Evolutionary conservation across 2,797 vertebrate genomes (phyloP).

Genomic region (Sebastes trivittatus): DNA sequence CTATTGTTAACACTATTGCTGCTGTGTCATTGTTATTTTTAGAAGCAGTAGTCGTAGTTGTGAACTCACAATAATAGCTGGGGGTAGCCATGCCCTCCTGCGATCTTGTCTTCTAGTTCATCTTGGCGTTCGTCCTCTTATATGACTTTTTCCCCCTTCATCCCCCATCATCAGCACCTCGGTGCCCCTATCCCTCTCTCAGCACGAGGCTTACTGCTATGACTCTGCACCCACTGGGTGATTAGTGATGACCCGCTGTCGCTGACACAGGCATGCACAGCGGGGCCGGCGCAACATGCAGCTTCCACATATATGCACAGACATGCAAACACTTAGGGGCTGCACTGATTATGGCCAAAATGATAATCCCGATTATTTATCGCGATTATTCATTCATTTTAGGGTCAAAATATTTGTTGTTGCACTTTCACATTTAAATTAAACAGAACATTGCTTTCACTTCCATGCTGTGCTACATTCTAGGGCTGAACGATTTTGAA

Average conservation of each 20-base stretch:
- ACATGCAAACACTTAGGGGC: background rate
- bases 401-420: too few species aligned
- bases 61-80: background rate
- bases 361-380: too few species aligned
- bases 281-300: constrained; percentile 4
- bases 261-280: constrained; percentile 56
- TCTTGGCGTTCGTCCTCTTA: constrained; percentile 29
- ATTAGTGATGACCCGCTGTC: constrained; percentile 76
- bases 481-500: too few species aligned
- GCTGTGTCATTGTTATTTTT: constrained; percentile 39
- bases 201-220: constrained; percentile 37
- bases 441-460: too few species aligned
- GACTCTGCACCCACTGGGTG: constrained; percentile 67
- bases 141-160: constrained; percentile 31
- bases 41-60: constrained; percentile 7
- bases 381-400: too few species aligned
- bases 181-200: constrained; percentile 36
- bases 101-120: constrained; percentile 20
- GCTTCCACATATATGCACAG: background rate
- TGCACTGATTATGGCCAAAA: too few species aligned
- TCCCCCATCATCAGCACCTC: constrained; percentile 17
- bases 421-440: too few species aligned
- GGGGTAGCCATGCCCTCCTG: constrained; percentile 13
- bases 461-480: too few species aligned
- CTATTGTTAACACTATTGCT: background rate